Evolutionary conservation across 1,140 invertebrate genomes (phyloP), one percentile per base, ranked within the genome.

Genomic region (Tribolium madens): DNA sequence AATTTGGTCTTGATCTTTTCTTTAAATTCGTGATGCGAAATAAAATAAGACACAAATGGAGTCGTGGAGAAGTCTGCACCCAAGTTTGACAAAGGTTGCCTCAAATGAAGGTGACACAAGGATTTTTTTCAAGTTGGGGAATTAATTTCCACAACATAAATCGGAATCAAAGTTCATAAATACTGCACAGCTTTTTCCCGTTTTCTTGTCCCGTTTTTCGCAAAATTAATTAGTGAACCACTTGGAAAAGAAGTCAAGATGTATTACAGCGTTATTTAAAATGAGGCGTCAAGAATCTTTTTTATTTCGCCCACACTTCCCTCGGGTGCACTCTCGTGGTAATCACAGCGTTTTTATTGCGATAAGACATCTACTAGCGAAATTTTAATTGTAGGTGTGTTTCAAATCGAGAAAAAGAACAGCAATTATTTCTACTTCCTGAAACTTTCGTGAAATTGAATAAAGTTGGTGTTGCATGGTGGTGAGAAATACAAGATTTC

Each of bases 21-120:
- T 64, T 64, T 33, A 64, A 64, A 64, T 64, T 64, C 57, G 57
- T 64, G 57, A 64, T 64, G 57, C 26, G 57, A 64, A 64, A 64
- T 33, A 64, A 64, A 64, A 64, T 64, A 33, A 64, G 57, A 64
- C 57, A 64, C 3, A 64, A 64, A 33, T 64, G 57, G 21, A 64
- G 26, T 64, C 26, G 50, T 9, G 7, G 14, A 21, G 52, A 17
- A 57, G 21, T 57, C 52, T 57, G 15, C 52, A 57, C 15, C 52
- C 9, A 57, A 57, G 4, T 57, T 57, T 57, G 52, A 57, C n/a
- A 12, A 1, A 57, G 52, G 52, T 57, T 21, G 14, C 7, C 10
- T 21, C 52, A 57, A 57, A 57, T 57, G 52, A 21, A 57, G 52
- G 21, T 57, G 52, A 57, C 52, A 21, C 5, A 17, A 1, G 52